Evolutionary conservation across 2,797 vertebrate species (phyloP), one percentile per base, ranked within the genome.

Genomic region (Odontamblyopus rebecca): DNA sequence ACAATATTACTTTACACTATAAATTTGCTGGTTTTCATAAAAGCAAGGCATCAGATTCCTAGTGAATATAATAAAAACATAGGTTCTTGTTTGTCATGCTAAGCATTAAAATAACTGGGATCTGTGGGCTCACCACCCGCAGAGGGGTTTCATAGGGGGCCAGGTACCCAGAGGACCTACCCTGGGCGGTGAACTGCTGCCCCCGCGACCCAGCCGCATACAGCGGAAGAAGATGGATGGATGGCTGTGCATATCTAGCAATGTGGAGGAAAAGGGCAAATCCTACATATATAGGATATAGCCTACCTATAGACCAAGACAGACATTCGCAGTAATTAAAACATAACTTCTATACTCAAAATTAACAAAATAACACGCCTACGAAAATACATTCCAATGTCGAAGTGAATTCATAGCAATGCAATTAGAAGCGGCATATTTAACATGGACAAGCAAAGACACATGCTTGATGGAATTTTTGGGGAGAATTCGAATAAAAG

Each of bases 401-500:
- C 11, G 27, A 5, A 16, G 29, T 41, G 53, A 50, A 57, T 78
- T 48, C 61, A 35, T 27, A 18, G 68, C 71, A 68, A 44, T 50
- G n/a, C 71, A 69, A 63, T 77, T 50, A 70, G n/a, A 41, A 41
- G 29, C 23, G 56, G 23, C 74, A 76, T 61, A 68, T 70, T 77
- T 76, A 41, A 35, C 27, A 32, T 19, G 9, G 41, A 68, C 30
- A 1, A 66, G 70, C 64, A 19, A 44, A 69, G 54, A 38, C 61
- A 71, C 51, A 0, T 59, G 54, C 69, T 72, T 74, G 71, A 62
- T 84, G 66, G 61, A 70, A 72, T 76, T 76, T 73, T 48, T 23
- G 19, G 41, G 23, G 29, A 54, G 16, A 16, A 53, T 53, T 59
- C 30, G 38, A 53, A 85, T 68, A 72, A 76, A 84, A 77, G 65